Percentiles rank a stretch among this genome's conserved stretches.
These are phyloP conservation scores for Dolichotis patagonum DNA, from an alignment of 2,113 vertebrate species.

Conservation along the genomic window DNA sequence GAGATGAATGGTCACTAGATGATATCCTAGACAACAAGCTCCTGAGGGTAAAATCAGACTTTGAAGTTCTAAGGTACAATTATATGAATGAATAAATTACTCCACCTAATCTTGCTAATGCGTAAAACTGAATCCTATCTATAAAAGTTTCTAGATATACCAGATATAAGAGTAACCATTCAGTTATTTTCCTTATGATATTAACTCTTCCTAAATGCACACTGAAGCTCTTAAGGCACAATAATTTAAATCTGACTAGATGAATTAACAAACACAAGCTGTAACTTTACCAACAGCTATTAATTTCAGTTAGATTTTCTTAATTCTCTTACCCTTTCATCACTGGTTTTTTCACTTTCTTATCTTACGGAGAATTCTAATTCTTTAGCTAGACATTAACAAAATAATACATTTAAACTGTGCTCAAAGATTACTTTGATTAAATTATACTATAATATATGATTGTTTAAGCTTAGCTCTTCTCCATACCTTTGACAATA, in stretches of 20 bases:
- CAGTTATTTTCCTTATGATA: background rate
- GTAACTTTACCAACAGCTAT: background rate
- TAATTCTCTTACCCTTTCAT: conserved; percentile 1
- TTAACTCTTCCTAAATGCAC: conserved; percentile 11
- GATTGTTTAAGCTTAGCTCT: conserved; percentile 24
- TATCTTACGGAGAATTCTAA: conserved; percentile 23
- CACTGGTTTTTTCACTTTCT: background rate
- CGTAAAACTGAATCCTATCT: background rate
- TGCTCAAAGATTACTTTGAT: background rate
- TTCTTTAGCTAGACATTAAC: conserved; percentile 22
- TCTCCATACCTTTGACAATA: background rate
- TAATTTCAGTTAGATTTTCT: background rate
- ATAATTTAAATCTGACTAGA: conserved; percentile 34
- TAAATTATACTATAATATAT: conserved; percentile 35
- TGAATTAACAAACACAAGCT: conserved; percentile 49
- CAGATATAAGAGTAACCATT: background rate
- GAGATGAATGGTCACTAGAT: background rate
- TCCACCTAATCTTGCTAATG: background rate
- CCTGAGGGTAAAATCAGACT: background rate
- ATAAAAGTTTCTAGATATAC: background rate
- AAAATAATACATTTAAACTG: conserved; percentile 51
- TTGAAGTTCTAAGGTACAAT: background rate
- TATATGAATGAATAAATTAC: background rate
- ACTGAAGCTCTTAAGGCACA: conserved; percentile 48
- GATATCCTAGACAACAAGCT: background rate